Evolutionary conservation across 2,113 vertebrate genomes (phyloP), one percentile per base, ranked within the genome.

Genomic region (Xiphorhynchus elegans): DNA sequence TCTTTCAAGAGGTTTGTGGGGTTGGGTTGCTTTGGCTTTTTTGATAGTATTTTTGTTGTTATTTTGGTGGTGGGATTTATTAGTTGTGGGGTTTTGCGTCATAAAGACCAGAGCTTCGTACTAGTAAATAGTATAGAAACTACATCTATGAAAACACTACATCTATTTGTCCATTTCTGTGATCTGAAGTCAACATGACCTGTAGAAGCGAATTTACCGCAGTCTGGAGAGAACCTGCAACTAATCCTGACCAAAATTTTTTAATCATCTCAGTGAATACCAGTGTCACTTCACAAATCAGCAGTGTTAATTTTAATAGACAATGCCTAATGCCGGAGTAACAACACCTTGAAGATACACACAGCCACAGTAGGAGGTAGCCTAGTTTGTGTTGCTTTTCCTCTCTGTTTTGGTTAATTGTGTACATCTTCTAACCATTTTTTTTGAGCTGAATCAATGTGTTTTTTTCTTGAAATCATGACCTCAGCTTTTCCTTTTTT

Each of bases 321-420:
- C n/a, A 33, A 1, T 11, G 13, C 67, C 47, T 35, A 63, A 67
- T 44, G 35, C 6, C 37, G 21, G 11, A 68, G 31, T 39, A 80
- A 28, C 13, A 53, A 9, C 0, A 4, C 37, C 19, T 79, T 14
- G 17, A 62, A 29, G 9, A 17, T 29, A 18, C 1, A 23, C 7
- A 6, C 19, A 9, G 26, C 58, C 28, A 19, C 4, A 53, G 73
- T 4, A 68, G 73, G 25, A 28, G 35, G 19, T 84, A 26, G 15
- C 58, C 80, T 20, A 4, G 11, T 29, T 68, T 52, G 29, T 39
- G 26, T 37, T 87, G 37, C 14, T 67, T 58, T 80, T 79, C 35
- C 33, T 89, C 37, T 29, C 26, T 52, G n/a, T 62, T 84, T 37
- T 63, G 29, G 7, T 42, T 62, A 62, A 52, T 31, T 50, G 33